These are phyloP conservation scores for Bos taurus DNA, from an alignment of 2,113 vertebrate genomes.

Conservation along the genomic window DNA sequence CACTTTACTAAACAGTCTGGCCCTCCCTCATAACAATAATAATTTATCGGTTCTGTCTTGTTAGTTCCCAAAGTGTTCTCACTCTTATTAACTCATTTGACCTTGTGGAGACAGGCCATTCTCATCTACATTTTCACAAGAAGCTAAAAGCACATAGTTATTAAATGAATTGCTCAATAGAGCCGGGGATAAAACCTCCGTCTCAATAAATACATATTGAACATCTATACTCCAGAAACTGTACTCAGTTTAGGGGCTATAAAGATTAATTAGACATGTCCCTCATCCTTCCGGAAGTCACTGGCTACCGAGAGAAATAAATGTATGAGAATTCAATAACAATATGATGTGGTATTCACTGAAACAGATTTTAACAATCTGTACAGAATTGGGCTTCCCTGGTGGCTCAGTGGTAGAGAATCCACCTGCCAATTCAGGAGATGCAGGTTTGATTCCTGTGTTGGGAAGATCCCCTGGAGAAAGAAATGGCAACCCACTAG, in stretches of 20 bases:
- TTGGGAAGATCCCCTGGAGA: background rate
- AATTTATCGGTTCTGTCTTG: background rate
- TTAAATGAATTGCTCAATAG: slow-evolving; percentile 6
- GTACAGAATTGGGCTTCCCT: background rate
- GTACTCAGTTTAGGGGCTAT: background rate
- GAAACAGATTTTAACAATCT: background rate
- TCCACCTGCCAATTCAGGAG: background rate
- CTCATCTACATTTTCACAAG: slow-evolving; percentile 2
- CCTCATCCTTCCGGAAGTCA: background rate
- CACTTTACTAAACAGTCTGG: background rate
- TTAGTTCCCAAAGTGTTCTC: background rate
- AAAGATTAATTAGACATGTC: background rate
- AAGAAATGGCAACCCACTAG: background rate
- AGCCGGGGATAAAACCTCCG: background rate
- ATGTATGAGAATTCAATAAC: background rate
- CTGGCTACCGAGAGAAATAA: background rate
- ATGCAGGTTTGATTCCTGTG: background rate
- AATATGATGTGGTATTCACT: background rate
- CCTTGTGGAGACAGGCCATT: background rate
- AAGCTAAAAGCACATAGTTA: background rate
- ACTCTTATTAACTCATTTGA: background rate
- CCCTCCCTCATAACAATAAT: background rate
- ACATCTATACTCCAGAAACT: background rate
- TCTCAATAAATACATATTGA: slow-evolving; percentile 10
- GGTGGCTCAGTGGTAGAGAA: background rate